These are phyloP conservation scores for Marisa cornuarietis DNA, from an alignment of 1,140 invertebrate genomes.

Conservation along the genomic window DNA sequence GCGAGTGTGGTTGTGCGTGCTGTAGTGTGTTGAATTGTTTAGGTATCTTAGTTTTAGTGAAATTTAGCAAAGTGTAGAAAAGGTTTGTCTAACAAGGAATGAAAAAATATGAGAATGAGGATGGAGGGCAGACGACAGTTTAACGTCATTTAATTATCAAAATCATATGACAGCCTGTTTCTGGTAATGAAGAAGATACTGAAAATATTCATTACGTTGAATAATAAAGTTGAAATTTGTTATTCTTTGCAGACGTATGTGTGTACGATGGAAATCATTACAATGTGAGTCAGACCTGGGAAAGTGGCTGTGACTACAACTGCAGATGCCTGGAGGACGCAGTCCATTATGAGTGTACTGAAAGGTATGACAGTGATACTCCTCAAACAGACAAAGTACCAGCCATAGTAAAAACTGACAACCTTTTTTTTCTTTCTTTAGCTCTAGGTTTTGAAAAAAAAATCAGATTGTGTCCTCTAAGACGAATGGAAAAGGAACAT, in stretches of 20 bases:
- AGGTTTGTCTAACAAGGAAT: too few species aligned
- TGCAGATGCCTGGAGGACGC: constrained; percentile 46
- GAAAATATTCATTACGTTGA: too few species aligned
- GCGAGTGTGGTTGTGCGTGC: neutral
- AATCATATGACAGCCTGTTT: too few species aligned
- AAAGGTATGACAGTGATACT: constrained; percentile 32
- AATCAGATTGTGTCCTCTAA: neutral
- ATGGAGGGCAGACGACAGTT: too few species aligned
- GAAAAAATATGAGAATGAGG: too few species aligned
- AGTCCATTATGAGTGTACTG: constrained; percentile 45
- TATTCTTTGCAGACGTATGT: constrained; percentile 16
- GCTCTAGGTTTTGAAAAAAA: neutral
- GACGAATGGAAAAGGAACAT: neutral
- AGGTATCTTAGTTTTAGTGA: neutral
- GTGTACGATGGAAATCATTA: constrained; percentile 45
- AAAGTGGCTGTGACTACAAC: constrained; percentile 45
- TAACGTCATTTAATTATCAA: too few species aligned
- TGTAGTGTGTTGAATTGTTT: neutral
- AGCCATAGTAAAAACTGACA: too few species aligned
- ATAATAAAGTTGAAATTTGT: too few species aligned
- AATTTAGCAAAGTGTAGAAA: too few species aligned
- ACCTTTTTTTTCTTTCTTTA: neutral
- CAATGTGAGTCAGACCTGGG: constrained; percentile 44
- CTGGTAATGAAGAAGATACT: too few species aligned
- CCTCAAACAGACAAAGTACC: too few species aligned